Percentiles rank a stretch among this genome's conserved stretches.
These are phyloP conservation scores for Erythrocercus mccallii DNA, from an alignment of 2,113 vertebrate genomes.

Conservation along the genomic window DNA sequence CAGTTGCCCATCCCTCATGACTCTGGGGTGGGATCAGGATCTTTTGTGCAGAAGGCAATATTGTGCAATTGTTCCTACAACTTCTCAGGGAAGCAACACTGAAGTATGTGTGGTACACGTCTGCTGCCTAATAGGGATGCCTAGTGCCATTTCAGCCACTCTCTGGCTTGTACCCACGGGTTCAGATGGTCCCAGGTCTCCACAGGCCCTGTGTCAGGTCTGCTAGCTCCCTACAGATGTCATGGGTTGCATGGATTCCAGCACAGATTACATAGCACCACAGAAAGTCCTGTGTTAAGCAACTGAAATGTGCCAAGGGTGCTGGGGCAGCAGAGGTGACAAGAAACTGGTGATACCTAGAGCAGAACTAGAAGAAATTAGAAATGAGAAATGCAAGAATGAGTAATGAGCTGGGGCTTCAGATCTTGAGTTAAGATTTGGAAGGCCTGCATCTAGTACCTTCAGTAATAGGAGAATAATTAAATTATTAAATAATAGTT, in stretches of 20 bases:
- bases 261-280: neutral
- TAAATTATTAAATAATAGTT: neutral
- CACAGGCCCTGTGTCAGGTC: neutral
- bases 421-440: neutral
- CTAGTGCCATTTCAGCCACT: neutral
- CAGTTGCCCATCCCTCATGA: neutral
- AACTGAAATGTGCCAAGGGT: neutral
- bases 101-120: neutral
- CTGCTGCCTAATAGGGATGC: neutral
- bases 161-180: neutral
- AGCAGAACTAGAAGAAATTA: neutral
- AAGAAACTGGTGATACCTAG: neutral
- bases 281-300: neutral
- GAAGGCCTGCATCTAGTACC: neutral
- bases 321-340: neutral
- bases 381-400: neutral
- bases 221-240: neutral
- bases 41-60: neutral
- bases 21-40: neutral
- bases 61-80: neutral
- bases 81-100: neutral
- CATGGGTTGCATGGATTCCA: neutral
- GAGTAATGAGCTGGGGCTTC: neutral
- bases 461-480: neutral
- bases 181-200: neutral